Evolutionary conservation across 2,797 vertebrate genomes (phyloP).

Genomic region (Uromys caudimaculatus): DNA sequence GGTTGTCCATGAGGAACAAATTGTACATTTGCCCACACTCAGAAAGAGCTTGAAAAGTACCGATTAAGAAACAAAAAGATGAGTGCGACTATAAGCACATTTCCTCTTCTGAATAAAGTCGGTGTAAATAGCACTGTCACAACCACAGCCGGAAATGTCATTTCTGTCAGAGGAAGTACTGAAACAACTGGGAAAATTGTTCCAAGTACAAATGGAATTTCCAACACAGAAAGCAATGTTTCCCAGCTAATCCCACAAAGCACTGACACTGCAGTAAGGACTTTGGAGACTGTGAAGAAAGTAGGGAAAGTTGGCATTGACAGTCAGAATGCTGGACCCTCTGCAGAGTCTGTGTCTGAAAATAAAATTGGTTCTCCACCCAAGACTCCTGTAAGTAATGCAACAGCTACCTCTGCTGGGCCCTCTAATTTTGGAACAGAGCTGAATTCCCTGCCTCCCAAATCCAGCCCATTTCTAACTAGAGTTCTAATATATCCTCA

Average conservation of each 20-base stretch:
- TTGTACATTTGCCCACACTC: too few species aligned
- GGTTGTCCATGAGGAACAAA: too few species aligned
- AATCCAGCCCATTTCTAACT: constrained; percentile 91
- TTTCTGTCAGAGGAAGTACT: constrained; percentile 88
- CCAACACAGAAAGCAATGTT: constrained; percentile 87
- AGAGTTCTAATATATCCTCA: constrained; percentile 91
- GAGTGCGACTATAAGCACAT: constrained; percentile 90
- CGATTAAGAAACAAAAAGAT: constrained; percentile 98
- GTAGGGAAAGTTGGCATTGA: constrained; percentile 89
- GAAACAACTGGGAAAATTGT: constrained; percentile 90
- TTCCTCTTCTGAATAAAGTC: constrained; percentile 93
- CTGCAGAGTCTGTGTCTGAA: constrained; percentile 88
- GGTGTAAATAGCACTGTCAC: constrained; percentile 87
- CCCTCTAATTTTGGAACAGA: constrained; percentile 89
- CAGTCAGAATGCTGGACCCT: constrained; percentile 87
- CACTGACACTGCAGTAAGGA: constrained; percentile 87
- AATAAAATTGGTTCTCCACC: constrained; percentile 92
- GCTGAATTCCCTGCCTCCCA: constrained; percentile 88
- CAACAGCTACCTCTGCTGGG: constrained; percentile 90
- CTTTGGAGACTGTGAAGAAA: constrained; percentile 92
- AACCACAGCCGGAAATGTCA: constrained; percentile 88
- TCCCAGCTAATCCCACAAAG: constrained; percentile 93
- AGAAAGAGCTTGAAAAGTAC: too few species aligned
- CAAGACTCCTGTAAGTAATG: constrained; percentile 93
- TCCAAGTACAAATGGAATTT: constrained; percentile 86